Percentiles rank a stretch among this genome's conserved stretches.
Conservation (phyloP, 2,797 vertebrate species). For the Acridotheres tristis region DNA sequence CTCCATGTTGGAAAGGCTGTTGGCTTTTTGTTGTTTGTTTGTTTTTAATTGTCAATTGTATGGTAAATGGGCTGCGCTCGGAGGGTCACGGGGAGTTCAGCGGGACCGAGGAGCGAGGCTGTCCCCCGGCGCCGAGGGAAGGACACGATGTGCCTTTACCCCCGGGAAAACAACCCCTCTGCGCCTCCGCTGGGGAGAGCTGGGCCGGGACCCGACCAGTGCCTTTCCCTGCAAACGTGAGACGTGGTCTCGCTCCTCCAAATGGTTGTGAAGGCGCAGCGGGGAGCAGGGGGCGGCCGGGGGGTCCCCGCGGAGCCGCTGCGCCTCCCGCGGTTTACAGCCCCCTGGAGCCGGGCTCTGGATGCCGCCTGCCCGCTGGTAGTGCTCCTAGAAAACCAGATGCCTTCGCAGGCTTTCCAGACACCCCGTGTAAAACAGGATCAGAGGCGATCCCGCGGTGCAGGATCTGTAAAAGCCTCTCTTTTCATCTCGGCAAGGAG, state of each 20-base stretch:
- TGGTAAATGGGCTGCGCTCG: constrained; percentile 72
- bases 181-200: not conserved
- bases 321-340: constrained; percentile 45
- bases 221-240: not conserved
- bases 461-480: constrained; percentile 41
- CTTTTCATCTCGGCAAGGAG: constrained; percentile 39
- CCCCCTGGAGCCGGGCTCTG: constrained; percentile 26
- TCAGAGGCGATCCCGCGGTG: constrained; percentile 48
- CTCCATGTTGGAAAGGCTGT: constrained; percentile 55
- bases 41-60: constrained; percentile 80
- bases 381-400: constrained; percentile 60
- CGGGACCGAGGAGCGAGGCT: constrained; percentile 12
- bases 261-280: not conserved
- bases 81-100: constrained; percentile 79
- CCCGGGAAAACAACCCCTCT: not conserved
- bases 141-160: not conserved
- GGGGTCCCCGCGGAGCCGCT: not conserved
- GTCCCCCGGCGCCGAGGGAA: not conserved
- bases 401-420: constrained; percentile 61
- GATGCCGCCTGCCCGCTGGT: constrained; percentile 33
- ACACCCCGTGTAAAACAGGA: constrained; percentile 58
- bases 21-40: constrained; percentile 72
- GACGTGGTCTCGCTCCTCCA: not conserved
- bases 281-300: not conserved
- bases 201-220: not conserved